phyloP scores from a whole-genome alignment of 2,797 vertebrate genomes.

The Schizothorax lantsangensis region DNA sequence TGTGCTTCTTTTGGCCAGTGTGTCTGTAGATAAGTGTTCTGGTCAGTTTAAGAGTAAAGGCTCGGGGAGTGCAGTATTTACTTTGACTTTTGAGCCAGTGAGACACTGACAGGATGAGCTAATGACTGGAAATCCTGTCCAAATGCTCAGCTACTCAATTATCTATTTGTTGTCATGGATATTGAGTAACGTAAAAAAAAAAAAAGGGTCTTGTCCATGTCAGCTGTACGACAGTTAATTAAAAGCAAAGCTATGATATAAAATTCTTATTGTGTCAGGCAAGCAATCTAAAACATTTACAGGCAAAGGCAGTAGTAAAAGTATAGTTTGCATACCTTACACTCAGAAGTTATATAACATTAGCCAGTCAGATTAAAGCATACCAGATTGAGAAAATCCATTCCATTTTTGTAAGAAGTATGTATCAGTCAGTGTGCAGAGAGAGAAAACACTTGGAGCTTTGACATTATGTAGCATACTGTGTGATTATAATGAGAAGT shows the following conservation, averaged over 20 bases:
- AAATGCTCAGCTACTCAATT: slow-evolving; percentile 67
- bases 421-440: background rate
- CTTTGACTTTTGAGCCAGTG: slow-evolving; percentile 43
- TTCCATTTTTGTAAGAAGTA: background rate
- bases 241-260: slow-evolving; percentile 65
- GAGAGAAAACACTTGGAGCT: background rate
- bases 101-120: slow-evolving; percentile 70
- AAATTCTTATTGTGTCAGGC: slow-evolving; percentile 65
- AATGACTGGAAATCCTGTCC: slow-evolving; percentile 74
- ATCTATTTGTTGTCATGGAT: slow-evolving; percentile 79
- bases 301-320: background rate
- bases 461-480: background rate
- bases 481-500: slow-evolving; percentile 31
- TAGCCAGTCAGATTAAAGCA: background rate
- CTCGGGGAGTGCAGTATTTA: slow-evolving; percentile 7
- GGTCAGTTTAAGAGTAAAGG: background rate
- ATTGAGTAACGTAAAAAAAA: slow-evolving; percentile 70
- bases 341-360: background rate
- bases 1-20: background rate
- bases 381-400: background rate
- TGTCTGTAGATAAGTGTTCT: background rate
- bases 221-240: slow-evolving; percentile 77
- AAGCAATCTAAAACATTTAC: slow-evolving; percentile 66
- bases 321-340: background rate
- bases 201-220: slow-evolving; percentile 66